Base-by-base conservation (phyloP, 2,113 vertebrate genomes). In the Pleuronectes platessa region DNA sequence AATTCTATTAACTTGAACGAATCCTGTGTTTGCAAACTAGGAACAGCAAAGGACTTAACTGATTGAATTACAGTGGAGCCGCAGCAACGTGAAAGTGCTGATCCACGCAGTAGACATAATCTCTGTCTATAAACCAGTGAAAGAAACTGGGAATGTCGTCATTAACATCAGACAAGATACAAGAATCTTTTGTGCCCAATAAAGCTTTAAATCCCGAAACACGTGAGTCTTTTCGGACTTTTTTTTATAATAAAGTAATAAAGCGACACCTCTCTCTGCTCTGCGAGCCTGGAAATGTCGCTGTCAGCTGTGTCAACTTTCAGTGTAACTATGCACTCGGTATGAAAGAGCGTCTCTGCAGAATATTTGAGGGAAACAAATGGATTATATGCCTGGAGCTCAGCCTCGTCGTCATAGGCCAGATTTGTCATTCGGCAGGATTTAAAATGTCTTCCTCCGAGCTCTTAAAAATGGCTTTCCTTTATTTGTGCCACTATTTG, bases 341-440 rank as follows among this genome's bases (percentile, higher is more conserved):
- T 78, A 74, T 68, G 35, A 77, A 68, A 76, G 63, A 61, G 54
- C 64, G 63, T 77, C 62, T 69, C 42, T 24, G 6, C 55, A 55
- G 81, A 78, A 77, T 86, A 88, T 83, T 83, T 74, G 64, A 42
- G 71, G 61, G 69, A 88, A 88, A 83, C 71, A 84, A 90, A 86
- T 78, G 61, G 75, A 86, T 87, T 89, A 86, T 71, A 64, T 66
- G 68, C 70, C 42, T 63, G 4, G 1, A 78, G 71, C 75, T 84
- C 74, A 75, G 70, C 61, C 66, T 87, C 54, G 61, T 77, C 42
- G 5, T 80, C 79, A 74, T 63, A 47, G 69, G 64, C 54, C 60
- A 77, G 61, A 76, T 89, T 77, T 87, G 80, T 84, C 71, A 86
- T 78, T 84, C 71, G 55, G 55, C 47, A 76, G 81, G 68, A 86